Conservation (phyloP, 2,888 invertebrate species). For the Loripinus fragilis region DNA sequence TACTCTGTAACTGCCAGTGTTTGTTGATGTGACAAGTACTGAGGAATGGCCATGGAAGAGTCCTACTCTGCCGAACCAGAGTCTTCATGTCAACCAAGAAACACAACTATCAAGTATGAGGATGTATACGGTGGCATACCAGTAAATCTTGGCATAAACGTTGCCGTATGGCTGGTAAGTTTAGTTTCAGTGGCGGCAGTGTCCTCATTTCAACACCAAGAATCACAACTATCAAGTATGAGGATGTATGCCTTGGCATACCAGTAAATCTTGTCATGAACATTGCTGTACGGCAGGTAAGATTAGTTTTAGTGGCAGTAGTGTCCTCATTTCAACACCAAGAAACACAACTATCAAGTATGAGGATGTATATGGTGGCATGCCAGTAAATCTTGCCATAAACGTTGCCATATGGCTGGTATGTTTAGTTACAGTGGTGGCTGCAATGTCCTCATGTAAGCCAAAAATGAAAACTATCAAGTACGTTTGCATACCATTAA, state of each 20-base stretch:
- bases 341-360: constrained; percentile 11
- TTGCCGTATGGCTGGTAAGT: constrained; percentile 89
- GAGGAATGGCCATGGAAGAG: not conserved
- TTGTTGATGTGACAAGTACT: not conserved
- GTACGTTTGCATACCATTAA: constrained; percentile 94
- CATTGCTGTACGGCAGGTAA: constrained; percentile 89
- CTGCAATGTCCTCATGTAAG: not conserved
- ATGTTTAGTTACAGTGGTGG: too few species aligned
- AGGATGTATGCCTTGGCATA: constrained; percentile 90
- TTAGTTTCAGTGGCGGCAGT: too few species aligned
- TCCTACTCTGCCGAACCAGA: not conserved
- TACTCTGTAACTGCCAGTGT: not conserved
- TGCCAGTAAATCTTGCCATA: constrained; percentile 94
- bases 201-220: not conserved
- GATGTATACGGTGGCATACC: constrained; percentile 93
- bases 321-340: not conserved
- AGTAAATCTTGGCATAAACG: constrained; percentile 93
- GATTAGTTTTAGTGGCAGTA: too few species aligned
- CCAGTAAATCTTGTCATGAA: constrained; percentile 95
- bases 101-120: constrained; percentile 15
- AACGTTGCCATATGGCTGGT: constrained; percentile 91
- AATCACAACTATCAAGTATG: constrained; percentile 12
- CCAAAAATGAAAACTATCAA: constrained; percentile 1
- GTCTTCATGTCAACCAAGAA: not conserved
- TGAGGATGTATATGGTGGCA: constrained; percentile 89